A percentile compares a stretch with the other conserved stretches of the same genome.
Evolutionary conservation across 2,888 invertebrate species (phyloP).

Genomic region (Saturnia pavonia): DNA sequence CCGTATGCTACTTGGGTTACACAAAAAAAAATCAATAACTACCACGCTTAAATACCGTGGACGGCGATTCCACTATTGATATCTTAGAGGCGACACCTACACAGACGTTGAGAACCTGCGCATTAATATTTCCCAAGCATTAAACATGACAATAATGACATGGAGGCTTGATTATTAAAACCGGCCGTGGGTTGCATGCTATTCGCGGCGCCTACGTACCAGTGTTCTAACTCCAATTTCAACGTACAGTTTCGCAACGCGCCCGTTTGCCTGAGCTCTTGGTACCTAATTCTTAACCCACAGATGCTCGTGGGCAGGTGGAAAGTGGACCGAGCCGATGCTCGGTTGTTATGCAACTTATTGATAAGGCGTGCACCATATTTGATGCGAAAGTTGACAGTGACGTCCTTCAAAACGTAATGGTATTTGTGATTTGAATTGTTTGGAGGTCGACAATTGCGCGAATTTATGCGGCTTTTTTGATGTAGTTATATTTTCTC

Average conservation of each 20-base stretch:
- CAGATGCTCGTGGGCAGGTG: conserved; percentile 71
- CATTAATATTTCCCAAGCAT: conserved; percentile 20
- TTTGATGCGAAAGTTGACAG: conserved; percentile 62
- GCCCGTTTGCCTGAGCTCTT: conserved; percentile 47
- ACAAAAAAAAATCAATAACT: conserved; percentile 2
- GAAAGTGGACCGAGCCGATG: conserved; percentile 66
- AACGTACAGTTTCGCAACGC: conserved; percentile 65
- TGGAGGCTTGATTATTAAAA: conserved; percentile 48
- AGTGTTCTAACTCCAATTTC: conserved; percentile 46
- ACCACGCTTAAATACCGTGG: conserved; percentile 11
- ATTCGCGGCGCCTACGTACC: conserved; percentile 59
- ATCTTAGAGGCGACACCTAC: conserved; percentile 8
- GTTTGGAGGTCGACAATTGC: background rate
- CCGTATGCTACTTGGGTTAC: background rate
- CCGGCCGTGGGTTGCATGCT: conserved; percentile 49
- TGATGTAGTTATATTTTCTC: background rate
- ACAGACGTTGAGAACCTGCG: conserved; percentile 1
- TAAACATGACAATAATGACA: conserved; percentile 43
- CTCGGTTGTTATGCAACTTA: conserved; percentile 64
- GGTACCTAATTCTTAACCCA: conserved; percentile 73
- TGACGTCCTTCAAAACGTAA: conserved; percentile 49
- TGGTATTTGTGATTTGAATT: conserved; percentile 7
- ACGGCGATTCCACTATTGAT: conserved; percentile 14
- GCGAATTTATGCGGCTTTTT: background rate
- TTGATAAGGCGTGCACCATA: conserved; percentile 65